Percentiles rank a stretch among this genome's conserved stretches.
phyloP scores from a whole-genome alignment of 2,113 vertebrate genomes.

The Elachura formosa region DNA sequence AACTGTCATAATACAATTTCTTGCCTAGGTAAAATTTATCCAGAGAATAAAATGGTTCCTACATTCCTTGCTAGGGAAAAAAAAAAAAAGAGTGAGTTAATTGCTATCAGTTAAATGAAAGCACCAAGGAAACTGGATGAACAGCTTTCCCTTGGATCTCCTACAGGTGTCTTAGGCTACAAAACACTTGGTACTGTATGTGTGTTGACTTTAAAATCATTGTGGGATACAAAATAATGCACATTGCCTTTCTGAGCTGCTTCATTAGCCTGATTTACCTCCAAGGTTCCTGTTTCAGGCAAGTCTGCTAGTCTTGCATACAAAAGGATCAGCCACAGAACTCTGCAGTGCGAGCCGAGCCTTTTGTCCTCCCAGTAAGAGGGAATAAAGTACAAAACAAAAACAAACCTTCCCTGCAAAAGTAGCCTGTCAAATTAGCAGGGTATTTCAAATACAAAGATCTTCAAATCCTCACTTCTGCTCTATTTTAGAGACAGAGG shows the following conservation, averaged over 20 bases:
- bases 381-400: conserved; percentile 12
- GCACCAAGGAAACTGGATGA: neutral
- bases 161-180: conserved; percentile 18
- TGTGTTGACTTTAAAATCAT: conserved; percentile 57
- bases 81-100: neutral
- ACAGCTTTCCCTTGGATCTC: conserved; percentile 36
- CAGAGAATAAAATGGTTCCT: conserved; percentile 46
- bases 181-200: conserved; percentile 7
- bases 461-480: conserved; percentile 17
- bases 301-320: conserved; percentile 47
- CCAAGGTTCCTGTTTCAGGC: conserved; percentile 50
- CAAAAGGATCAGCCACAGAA: conserved; percentile 25
- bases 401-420: conserved; percentile 34
- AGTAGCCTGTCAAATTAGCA: conserved; percentile 44
- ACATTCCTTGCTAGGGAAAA: neutral
- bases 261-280: conserved; percentile 71
- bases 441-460: conserved; percentile 38
- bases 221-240: conserved; percentile 40
- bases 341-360: neutral
- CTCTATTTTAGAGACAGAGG: neutral
- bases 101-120: conserved; percentile 33
- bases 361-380: conserved; percentile 48
- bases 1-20: conserved; percentile 64
- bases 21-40: conserved; percentile 54
- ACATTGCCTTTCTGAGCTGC: conserved; percentile 27